Conservation (phyloP, 2,888 invertebrate genomes). For the Didymodactylos carnosus region DNA sequence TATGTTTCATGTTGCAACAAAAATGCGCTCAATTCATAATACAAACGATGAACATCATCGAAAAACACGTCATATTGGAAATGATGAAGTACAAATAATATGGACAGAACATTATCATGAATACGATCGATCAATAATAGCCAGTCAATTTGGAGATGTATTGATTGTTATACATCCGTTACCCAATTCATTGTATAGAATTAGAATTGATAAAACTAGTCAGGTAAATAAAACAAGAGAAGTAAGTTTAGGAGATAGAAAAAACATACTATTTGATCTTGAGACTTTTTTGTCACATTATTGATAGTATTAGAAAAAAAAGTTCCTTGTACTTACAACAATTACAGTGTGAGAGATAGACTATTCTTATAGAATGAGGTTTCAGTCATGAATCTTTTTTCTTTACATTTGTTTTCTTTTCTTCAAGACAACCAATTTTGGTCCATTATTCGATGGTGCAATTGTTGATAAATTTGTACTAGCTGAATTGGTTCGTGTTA, state of each 20-base stretch:
- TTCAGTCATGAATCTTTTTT: not conserved
- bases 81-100: conserved; percentile 93
- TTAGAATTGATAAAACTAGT: conserved; percentile 8
- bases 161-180: conserved; percentile 85
- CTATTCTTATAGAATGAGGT: not conserved
- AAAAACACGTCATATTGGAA: conserved; percentile 76
- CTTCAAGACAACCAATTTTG: conserved; percentile 45
- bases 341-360: too few species aligned
- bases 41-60: conserved; percentile 40
- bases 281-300: too few species aligned
- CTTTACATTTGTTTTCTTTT: conserved; percentile 52
- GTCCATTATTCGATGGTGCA: conserved; percentile 80
- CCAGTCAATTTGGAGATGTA: conserved; percentile 97
- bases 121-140: conserved; percentile 83
- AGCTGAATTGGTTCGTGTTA: conserved; percentile 66
- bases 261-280: conserved; percentile 1
- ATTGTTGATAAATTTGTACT: conserved; percentile 51
- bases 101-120: conserved; percentile 94
- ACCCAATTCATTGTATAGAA: conserved; percentile 13
- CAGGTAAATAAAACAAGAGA: too few species aligned
- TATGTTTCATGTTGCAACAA: conserved; percentile 87
- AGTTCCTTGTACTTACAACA: too few species aligned
- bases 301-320: too few species aligned
- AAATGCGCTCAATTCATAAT: conserved; percentile 60
- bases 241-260: not conserved